Percentiles rank a stretch among this genome's conserved stretches.
These are phyloP conservation scores for Procapra przewalskii DNA, from an alignment of 2,113 vertebrate species.

Conservation along the genomic window DNA sequence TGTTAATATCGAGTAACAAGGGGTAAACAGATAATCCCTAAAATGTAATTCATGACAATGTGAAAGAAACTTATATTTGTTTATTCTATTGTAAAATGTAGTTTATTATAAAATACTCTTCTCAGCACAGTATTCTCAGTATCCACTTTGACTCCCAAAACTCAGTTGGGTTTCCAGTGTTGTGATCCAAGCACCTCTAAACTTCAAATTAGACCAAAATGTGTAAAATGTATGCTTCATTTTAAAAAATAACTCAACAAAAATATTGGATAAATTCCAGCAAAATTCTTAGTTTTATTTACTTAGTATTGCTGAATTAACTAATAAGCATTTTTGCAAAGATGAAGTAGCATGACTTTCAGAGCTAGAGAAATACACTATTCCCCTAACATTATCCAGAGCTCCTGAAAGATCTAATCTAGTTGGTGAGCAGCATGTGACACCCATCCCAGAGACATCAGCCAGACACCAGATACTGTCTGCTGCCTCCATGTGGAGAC, in stretches of 20 bases:
- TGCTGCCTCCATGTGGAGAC: background rate
- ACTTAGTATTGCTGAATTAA: background rate
- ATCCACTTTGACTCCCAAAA: constrained; percentile 27
- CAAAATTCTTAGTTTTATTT: constrained; percentile 25
- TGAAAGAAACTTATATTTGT: background rate
- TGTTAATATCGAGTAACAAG: background rate
- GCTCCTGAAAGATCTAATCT: background rate
- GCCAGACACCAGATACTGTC: background rate
- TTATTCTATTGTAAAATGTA: background rate
- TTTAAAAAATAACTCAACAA: background rate
- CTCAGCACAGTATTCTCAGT: background rate
- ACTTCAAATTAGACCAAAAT: constrained; percentile 28
- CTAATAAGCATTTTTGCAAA: constrained; percentile 5
- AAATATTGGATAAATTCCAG: background rate
- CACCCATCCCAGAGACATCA: background rate
- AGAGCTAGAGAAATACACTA: background rate
- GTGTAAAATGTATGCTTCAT: background rate
- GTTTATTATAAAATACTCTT: background rate
- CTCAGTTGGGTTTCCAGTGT: background rate
- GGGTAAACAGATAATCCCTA: background rate
- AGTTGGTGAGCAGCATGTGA: background rate
- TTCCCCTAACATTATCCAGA: background rate
- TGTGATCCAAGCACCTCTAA: background rate
- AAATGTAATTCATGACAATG: background rate
- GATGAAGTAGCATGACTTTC: background rate